Percentiles rank a stretch among this genome's conserved stretches.
Conservation (phyloP, 2,888 invertebrate genomes). For the Orthonychiurus folsomi region DNA sequence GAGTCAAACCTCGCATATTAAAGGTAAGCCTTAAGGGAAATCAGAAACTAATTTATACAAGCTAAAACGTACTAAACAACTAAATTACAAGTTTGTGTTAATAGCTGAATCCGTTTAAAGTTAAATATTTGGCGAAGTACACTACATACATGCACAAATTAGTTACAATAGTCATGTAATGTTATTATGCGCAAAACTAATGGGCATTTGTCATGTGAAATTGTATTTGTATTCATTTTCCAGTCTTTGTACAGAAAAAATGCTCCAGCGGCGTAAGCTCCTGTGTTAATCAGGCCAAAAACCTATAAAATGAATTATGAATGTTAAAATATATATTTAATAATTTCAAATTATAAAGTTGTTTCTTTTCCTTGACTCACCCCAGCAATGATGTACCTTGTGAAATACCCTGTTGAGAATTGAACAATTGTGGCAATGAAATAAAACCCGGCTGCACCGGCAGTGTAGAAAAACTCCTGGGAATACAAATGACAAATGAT, state of each 20-base stretch:
- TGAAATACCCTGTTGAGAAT: slow-evolving; percentile 48
- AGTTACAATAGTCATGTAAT: too few relatives aligned
- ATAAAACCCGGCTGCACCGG: slow-evolving; percentile 60
- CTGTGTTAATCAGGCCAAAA: slow-evolving; percentile 71
- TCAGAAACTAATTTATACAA: too few relatives aligned
- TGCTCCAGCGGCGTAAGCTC: slow-evolving; percentile 66
- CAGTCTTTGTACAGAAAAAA: slow-evolving; percentile 56
- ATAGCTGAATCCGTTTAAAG: too few relatives aligned
- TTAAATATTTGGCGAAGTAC: too few relatives aligned
- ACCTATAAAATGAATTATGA: slow-evolving; percentile 53
- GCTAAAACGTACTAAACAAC: too few relatives aligned
- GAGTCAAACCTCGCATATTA: too few relatives aligned
- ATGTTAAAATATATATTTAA: neutral
- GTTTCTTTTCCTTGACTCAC: slow-evolving; percentile 50
- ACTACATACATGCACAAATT: too few relatives aligned
- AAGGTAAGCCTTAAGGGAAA: too few relatives aligned
- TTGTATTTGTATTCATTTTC: slow-evolving; percentile 16
- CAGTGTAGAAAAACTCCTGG: slow-evolving; percentile 75
- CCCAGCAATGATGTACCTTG: slow-evolving; percentile 62
- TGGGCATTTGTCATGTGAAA: too few relatives aligned
- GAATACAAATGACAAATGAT: too few relatives aligned
- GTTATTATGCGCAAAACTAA: too few relatives aligned
- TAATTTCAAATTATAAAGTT: neutral
- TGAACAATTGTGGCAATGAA: slow-evolving; percentile 72
- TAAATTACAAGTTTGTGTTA: too few relatives aligned